Conservation (phyloP, 2,113 vertebrate species). For the Platysteira castanea region DNA sequence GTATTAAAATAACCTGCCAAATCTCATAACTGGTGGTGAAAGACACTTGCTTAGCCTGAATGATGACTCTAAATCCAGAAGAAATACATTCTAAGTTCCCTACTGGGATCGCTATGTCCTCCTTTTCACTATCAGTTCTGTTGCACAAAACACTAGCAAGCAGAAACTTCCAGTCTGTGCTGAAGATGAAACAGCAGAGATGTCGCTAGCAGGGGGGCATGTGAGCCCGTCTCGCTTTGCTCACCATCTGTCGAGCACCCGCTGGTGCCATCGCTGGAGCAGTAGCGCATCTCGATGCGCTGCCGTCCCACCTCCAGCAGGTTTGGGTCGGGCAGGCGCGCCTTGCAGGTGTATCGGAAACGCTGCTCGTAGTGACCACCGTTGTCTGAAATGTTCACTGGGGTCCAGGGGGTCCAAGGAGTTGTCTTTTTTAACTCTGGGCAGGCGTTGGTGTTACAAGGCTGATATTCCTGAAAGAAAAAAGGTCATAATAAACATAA, state of each 20-base stretch:
- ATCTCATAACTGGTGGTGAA: neutral
- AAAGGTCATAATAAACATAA: neutral
- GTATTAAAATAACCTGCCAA: neutral
- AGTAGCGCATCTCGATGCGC: conserved; percentile 96
- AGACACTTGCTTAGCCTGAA: neutral
- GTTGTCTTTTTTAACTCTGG: conserved; percentile 97
- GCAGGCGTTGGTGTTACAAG: conserved; percentile 88
- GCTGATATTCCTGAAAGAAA: conserved; percentile 87
- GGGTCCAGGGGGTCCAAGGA: conserved; percentile 95
- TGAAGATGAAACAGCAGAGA: neutral
- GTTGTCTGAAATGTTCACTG: conserved; percentile 95
- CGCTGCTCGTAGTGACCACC: conserved; percentile 95
- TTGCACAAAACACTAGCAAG: neutral
- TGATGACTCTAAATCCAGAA: neutral
- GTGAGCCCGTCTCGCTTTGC: neutral
- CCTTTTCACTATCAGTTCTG: neutral
- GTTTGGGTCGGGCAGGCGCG: conserved; percentile 84
- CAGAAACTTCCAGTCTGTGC: neutral
- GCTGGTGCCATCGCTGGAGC: conserved; percentile 91
- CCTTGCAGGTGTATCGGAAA: conserved; percentile 95
- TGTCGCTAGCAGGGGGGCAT: accelerated
- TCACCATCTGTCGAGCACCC: conserved; percentile 94
- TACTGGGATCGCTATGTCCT: accelerated
- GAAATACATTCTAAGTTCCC: neutral
- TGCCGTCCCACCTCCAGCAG: conserved; percentile 92